Evolutionary conservation across 2,888 invertebrate species (phyloP).

Genomic region (Polietes domitor): DNA sequence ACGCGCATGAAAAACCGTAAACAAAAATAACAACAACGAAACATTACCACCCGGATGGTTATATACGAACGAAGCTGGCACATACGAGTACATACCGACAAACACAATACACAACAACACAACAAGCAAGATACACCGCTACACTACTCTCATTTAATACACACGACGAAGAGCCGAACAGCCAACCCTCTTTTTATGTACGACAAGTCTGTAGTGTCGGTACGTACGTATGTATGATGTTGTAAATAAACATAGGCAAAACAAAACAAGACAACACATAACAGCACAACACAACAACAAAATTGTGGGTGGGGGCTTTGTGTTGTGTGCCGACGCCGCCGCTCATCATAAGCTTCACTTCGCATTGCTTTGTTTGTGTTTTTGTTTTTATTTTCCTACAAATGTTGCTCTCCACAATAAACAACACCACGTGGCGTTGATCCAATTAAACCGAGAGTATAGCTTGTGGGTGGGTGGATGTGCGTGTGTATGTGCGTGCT

Average conservation of each 20-base stretch:
- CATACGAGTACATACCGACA: background rate
- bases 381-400: conserved; percentile 20
- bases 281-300: conserved; percentile 53
- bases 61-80: background rate
- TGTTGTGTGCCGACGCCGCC: conserved; percentile 10
- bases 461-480: too few species aligned
- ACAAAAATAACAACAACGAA: conserved; percentile 30
- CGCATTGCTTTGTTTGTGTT: conserved; percentile 15
- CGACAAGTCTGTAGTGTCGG: background rate
- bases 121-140: conserved; percentile 11
- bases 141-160: background rate
- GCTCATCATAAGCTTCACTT: conserved; percentile 11
- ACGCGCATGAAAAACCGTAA: conserved; percentile 20
- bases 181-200: conserved; percentile 32
- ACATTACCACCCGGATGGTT: conserved; percentile 7
- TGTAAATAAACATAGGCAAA: conserved; percentile 65
- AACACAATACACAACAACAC: conserved; percentile 33
- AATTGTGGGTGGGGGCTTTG: conserved; percentile 67
- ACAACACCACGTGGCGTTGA: conserved; percentile 73
- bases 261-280: conserved; percentile 45
- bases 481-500: conserved; percentile 65
- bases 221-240: background rate
- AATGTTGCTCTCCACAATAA: conserved; percentile 53
- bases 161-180: background rate
- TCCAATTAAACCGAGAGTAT: conserved; percentile 73